Evolutionary conservation across 2,888 invertebrate genomes (phyloP).

Genomic region (Synanthedon myopaeformis): DNA sequence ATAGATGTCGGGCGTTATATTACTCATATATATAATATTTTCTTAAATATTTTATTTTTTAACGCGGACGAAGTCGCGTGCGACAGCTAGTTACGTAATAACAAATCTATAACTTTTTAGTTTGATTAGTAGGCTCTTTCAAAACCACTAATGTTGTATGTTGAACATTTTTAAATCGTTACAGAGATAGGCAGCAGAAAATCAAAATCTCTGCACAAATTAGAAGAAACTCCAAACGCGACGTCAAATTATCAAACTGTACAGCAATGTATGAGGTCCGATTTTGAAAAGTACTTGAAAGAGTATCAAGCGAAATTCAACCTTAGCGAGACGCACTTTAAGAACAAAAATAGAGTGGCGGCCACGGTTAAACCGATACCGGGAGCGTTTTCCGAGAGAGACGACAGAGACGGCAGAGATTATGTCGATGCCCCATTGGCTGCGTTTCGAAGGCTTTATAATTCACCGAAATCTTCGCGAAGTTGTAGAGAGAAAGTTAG

Average conservation of each 20-base stretch:
- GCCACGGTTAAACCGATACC: constrained; percentile 26
- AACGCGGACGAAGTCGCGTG: no score
- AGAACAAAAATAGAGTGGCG: constrained; percentile 18
- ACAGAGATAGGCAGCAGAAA: constrained; percentile 18
- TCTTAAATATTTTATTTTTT: no score
- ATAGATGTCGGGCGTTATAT: no score
- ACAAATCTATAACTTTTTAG: no score
- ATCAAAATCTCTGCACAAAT: constrained; percentile 15
- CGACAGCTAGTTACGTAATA: no score
- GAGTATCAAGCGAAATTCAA: constrained; percentile 29
- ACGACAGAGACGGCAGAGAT: constrained; percentile 13
- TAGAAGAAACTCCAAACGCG: constrained; percentile 8
- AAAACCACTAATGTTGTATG: no score
- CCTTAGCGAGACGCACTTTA: constrained; percentile 19
- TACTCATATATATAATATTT: no score
- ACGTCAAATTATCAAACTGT: no score
- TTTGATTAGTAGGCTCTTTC: no score
- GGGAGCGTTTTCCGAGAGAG: constrained; percentile 8
- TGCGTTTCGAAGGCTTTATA: constrained; percentile 51
- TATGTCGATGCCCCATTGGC: constrained; percentile 43
- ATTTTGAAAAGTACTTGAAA: constrained; percentile 36
- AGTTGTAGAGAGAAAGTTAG: constrained; percentile 4
- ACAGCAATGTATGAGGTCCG: constrained; percentile 13
- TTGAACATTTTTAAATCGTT: constrained; percentile 3
- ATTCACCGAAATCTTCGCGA: constrained; percentile 14